Evolutionary conservation across 2,113 vertebrate species (phyloP).

Genomic region (human): DNA sequence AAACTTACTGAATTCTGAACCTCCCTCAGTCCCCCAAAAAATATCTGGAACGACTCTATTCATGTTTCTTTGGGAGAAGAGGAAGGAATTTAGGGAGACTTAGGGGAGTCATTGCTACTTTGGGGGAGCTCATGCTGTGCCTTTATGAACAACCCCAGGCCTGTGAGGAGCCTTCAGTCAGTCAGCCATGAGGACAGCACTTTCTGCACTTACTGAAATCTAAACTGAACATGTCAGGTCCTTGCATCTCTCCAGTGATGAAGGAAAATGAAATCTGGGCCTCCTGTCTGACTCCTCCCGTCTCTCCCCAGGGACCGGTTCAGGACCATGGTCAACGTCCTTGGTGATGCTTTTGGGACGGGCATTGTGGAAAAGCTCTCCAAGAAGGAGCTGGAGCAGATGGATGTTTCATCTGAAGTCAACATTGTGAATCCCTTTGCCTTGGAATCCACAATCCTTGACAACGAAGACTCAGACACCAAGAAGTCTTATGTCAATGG

Average conservation of each 20-base stretch:
- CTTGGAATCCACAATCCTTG: slow-evolving; percentile 88
- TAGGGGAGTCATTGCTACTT: neutral
- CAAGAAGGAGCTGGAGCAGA: slow-evolving; percentile 92
- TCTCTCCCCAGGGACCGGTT: slow-evolving; percentile 92
- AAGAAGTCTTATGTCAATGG: slow-evolving; percentile 97
- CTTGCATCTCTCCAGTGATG: neutral
- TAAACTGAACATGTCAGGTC: neutral
- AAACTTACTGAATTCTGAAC: neutral
- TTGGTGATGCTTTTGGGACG: slow-evolving; percentile 96
- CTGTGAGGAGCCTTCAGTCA: neutral
- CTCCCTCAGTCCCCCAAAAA: neutral
- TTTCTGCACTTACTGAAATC: neutral
- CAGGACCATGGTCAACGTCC: slow-evolving; percentile 97
- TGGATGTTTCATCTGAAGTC: slow-evolving; percentile 91
- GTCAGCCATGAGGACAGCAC: neutral
- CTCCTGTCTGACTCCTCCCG: slow-evolving; percentile 50
- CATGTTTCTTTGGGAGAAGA: neutral
- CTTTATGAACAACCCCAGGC: neutral
- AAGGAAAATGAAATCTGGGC: neutral
- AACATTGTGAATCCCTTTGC: slow-evolving; percentile 96
- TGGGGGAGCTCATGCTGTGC: neutral
- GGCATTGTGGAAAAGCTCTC: slow-evolving; percentile 97
- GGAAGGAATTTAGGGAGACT: neutral
- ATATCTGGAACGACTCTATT: neutral
- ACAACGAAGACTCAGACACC: slow-evolving; percentile 88